A percentile compares a stretch with the other conserved stretches of the same genome.
Conservation (phyloP, 2,888 invertebrate species). For the Pollenia griseotomentosa region DNA sequence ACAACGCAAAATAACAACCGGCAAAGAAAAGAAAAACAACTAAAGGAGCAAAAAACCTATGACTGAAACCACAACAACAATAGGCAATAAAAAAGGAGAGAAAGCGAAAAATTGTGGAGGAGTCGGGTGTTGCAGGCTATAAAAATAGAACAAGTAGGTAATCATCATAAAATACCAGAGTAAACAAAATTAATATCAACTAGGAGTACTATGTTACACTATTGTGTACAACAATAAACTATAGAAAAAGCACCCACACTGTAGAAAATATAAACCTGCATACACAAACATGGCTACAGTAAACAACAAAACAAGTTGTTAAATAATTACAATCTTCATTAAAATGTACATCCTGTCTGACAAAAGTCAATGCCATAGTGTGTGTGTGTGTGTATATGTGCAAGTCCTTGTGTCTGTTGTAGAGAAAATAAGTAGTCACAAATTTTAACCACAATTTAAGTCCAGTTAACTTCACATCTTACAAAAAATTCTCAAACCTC, state of each 20-base stretch:
- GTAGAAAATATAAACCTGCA: not conserved
- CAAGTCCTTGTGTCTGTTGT: slow-evolving; percentile 4
- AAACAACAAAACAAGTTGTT: slow-evolving; percentile 45
- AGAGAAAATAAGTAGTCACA: slow-evolving; percentile 48
- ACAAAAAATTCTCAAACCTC: slow-evolving; percentile 18
- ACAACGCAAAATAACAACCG: slow-evolving; percentile 55
- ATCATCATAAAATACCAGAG: slow-evolving; percentile 57
- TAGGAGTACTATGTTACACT: not conserved
- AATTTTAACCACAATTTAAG: slow-evolving; percentile 64
- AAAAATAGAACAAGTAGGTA: slow-evolving; percentile 35
- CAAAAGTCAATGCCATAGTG: slow-evolving; percentile 15
- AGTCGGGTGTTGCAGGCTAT: not conserved
- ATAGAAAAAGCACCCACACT: not conserved
- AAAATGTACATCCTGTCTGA: slow-evolving; percentile 65
- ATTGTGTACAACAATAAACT: not conserved
- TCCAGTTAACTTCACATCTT: slow-evolving; percentile 57
- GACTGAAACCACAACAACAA: slow-evolving; percentile 30
- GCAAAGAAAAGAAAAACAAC: slow-evolving; percentile 23
- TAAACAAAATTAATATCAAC: slow-evolving; percentile 41
- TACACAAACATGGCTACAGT: slow-evolving; percentile 17
- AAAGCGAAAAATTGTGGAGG: slow-evolving; percentile 29
- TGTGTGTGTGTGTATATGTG: not conserved
- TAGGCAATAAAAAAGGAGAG: slow-evolving; percentile 26
- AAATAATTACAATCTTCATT: slow-evolving; percentile 68
- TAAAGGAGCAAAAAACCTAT: slow-evolving; percentile 18